A percentile compares a stretch with the other conserved stretches of the same genome.
Evolutionary conservation across 2,113 vertebrate genomes (phyloP).

Genomic region (Xenus cinereus): DNA sequence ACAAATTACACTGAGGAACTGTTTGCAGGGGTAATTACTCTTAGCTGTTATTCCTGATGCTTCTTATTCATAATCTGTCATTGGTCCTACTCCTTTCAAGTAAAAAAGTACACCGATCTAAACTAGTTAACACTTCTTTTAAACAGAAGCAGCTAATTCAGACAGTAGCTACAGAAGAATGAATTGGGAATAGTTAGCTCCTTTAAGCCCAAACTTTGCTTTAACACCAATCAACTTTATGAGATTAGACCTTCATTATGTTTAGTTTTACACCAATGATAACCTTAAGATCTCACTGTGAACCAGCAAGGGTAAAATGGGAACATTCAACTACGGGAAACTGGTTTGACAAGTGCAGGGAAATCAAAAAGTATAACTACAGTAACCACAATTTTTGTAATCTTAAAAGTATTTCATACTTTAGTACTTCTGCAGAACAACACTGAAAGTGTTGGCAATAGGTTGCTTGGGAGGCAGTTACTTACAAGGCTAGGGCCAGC

Average conservation of each 20-base stretch:
- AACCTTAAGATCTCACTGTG: not conserved
- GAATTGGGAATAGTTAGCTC: not conserved
- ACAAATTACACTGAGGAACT: not conserved
- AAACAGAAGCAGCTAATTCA: not conserved
- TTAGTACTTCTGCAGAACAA: not conserved
- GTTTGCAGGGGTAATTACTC: not conserved
- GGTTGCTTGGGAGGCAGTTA: not conserved
- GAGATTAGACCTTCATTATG: not conserved
- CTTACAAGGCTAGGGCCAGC: not conserved
- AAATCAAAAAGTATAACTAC: not conserved
- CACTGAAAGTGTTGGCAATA: not conserved
- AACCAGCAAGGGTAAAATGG: not conserved
- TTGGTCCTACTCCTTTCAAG: not conserved
- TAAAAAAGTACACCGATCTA: not conserved
- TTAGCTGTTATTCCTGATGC: not conserved
- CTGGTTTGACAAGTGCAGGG: not conserved
- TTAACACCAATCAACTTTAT: not conserved
- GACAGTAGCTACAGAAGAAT: not conserved
- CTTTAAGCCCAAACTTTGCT: not conserved
- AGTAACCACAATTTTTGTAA: not conserved
- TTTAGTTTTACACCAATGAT: not conserved
- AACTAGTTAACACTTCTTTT: not conserved
- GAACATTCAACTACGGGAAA: not conserved
- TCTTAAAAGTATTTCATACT: not conserved
- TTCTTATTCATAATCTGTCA: not conserved